phyloP scores from a whole-genome alignment of 37 sponge, comb jelly and placozoan species.

The Agelas oroides region DNA sequence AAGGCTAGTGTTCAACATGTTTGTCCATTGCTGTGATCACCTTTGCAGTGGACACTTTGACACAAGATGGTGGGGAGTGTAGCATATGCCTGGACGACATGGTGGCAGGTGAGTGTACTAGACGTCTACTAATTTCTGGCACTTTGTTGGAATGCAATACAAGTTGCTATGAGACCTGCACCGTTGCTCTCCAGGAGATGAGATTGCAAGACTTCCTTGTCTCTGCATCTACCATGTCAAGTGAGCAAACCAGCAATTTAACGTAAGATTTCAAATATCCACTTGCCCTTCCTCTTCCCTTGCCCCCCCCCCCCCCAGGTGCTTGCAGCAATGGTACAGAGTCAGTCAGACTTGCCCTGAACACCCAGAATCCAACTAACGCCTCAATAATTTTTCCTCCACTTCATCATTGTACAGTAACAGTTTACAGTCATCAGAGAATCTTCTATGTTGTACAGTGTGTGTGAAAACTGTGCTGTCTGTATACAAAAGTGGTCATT shows the following conservation, averaged over 20 bases:
- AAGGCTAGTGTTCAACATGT: no score
- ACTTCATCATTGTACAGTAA: no score
- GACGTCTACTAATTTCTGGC: not conserved
- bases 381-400: no score
- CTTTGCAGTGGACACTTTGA: slow-evolving; percentile 69
- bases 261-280: no score
- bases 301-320: slow-evolving; percentile 30
- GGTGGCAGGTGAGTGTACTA: slow-evolving; percentile 61
- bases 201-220: slow-evolving; percentile 94
- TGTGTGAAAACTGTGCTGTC: no score
- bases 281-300: no score
- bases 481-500: no score
- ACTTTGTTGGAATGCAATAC: not conserved
- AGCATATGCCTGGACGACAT: slow-evolving; percentile 92
- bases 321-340: slow-evolving; percentile 73
- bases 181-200: slow-evolving; percentile 61
- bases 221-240: slow-evolving; percentile 89
- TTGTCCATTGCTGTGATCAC: not conserved
- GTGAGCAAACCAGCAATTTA: slow-evolving; percentile 51
- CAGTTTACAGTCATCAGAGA: no score
- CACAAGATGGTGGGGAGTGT: slow-evolving; percentile 86
- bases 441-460: no score
- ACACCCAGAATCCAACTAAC: slow-evolving; percentile 62
- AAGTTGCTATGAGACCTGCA: not conserved
- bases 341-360: slow-evolving; percentile 76